Conservation (phyloP, 2,113 vertebrate species). For the Lepidothrix coronata region DNA sequence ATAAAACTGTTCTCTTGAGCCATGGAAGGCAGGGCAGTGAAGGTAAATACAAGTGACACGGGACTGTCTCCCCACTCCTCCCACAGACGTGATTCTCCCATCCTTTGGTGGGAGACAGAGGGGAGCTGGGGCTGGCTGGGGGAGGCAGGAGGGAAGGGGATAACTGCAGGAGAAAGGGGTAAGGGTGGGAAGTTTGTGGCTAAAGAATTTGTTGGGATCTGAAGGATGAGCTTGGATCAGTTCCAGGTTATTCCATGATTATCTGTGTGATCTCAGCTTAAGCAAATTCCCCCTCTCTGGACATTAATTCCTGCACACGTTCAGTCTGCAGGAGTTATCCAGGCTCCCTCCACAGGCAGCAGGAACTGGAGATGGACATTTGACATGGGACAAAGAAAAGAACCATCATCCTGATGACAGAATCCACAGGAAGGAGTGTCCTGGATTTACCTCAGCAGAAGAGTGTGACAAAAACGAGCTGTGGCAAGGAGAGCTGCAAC, state of each 20-base stretch:
- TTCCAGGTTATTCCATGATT: neutral
- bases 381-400: neutral
- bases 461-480: neutral
- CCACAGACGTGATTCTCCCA: neutral
- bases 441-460: neutral
- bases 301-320: neutral
- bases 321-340: neutral
- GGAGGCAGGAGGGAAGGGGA: neutral
- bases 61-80: neutral
- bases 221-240: neutral
- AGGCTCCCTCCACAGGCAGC: neutral
- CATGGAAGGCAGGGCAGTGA: slow-evolving; percentile 30
- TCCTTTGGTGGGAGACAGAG: neutral
- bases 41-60: slow-evolving; percentile 60
- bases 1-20: slow-evolving; percentile 59
- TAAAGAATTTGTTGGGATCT: neutral
- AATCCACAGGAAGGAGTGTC: neutral
- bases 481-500: neutral
- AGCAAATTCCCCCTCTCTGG: neutral
- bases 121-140: neutral
- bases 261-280: neutral
- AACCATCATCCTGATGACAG: accelerated
- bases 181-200: neutral
- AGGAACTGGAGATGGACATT: neutral
- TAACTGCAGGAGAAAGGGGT: neutral